Conservation (phyloP, 2,888 invertebrate species). For the Phyllotreta striolata region DNA sequence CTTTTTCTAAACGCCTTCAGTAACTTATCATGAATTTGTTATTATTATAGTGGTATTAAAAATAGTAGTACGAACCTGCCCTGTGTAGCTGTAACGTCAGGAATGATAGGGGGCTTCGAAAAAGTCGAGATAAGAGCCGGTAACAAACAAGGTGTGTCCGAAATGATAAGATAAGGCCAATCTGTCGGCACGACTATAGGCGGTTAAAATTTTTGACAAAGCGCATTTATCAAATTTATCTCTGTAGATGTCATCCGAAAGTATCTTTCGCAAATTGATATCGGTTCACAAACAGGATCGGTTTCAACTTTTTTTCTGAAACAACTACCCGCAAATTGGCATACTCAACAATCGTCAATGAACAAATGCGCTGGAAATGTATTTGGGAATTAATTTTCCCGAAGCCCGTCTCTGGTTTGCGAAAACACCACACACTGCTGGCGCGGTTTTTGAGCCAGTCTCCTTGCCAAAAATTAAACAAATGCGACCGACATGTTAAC, state of each 20-base stretch:
- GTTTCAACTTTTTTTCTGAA: background rate
- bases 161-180: slow-evolving; percentile 9
- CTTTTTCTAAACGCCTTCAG: no score
- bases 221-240: slow-evolving; percentile 14
- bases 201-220: slow-evolving; percentile 10
- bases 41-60: no score
- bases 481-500: slow-evolving; percentile 24
- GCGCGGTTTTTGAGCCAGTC: slow-evolving; percentile 1
- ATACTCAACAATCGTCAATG: slow-evolving; percentile 11
- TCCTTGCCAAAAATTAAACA: slow-evolving; percentile 35
- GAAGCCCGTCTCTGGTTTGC: slow-evolving; percentile 10
- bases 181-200: slow-evolving; percentile 12
- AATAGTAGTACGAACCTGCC: background rate
- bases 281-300: background rate
- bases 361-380: background rate
- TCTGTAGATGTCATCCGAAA: background rate
- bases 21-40: no score
- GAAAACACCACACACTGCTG: slow-evolving; percentile 12
- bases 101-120: slow-evolving; percentile 11
- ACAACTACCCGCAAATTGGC: no score
- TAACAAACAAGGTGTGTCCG: slow-evolving; percentile 13
- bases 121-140: slow-evolving; percentile 13
- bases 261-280: slow-evolving; percentile 14
- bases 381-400: background rate
- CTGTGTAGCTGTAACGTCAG: background rate